Conservation (phyloP, 2,888 invertebrate species). For the Mimumesa dahlbomi region DNA sequence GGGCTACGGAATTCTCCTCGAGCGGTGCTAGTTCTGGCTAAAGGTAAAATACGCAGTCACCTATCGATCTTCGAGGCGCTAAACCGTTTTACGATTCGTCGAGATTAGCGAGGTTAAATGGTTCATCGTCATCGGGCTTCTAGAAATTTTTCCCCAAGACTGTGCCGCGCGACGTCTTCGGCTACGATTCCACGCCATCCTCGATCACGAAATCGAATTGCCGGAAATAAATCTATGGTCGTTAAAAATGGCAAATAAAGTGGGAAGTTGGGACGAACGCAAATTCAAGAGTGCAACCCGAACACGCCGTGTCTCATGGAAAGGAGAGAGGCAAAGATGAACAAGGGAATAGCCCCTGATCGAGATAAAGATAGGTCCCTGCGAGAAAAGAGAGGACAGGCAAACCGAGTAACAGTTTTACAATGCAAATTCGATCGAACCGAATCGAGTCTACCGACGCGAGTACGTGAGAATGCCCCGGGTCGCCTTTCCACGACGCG, state of each 20-base stretch:
- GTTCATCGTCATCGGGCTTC: too few species aligned
- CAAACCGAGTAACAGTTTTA: conserved; percentile 57
- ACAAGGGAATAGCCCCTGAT: conserved; percentile 17
- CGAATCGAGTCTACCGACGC: conserved; percentile 14
- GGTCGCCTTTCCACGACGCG: not conserved
- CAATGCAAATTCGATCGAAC: conserved; percentile 62
- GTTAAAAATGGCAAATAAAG: too few species aligned
- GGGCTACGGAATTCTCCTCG: too few species aligned
- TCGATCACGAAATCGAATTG: too few species aligned
- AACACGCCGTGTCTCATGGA: conserved; percentile 14
- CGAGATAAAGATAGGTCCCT: too few species aligned
- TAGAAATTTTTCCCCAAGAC: too few species aligned
- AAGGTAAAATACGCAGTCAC: conserved; percentile 44
- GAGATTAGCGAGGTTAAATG: too few species aligned
- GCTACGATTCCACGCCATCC: too few species aligned
- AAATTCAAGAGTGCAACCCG: conserved; percentile 32
- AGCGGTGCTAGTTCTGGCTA: conserved; percentile 32
- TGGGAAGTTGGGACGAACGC: conserved; percentile 42
- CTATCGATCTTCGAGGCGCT: conserved; percentile 35
- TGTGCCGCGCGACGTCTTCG: too few species aligned
- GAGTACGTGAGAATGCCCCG: not conserved
- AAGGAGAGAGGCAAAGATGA: conserved; percentile 34
- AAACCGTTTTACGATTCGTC: too few species aligned
- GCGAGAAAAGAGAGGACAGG: conserved; percentile 25
- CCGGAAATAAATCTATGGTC: too few species aligned